These are phyloP conservation scores for Diachasma alloeum DNA, from an alignment of 1,140 invertebrate species.

Conservation along the genomic window DNA sequence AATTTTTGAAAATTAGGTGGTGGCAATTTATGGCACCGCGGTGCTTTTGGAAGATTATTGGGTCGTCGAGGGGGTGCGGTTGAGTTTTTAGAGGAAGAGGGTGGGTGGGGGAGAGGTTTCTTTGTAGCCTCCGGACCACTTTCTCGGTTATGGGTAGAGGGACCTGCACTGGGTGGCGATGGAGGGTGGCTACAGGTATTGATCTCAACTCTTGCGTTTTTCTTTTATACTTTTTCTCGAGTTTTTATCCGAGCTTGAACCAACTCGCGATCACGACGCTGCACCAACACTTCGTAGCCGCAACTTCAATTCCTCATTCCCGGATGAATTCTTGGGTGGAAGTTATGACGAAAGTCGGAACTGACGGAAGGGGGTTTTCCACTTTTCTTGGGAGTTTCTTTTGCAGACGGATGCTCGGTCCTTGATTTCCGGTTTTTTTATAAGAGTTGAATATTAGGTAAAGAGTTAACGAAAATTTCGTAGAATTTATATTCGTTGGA, in stretches of 20 bases:
- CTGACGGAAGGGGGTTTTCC: neutral
- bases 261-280: constrained; percentile 30
- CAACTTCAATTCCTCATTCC: constrained; percentile 62
- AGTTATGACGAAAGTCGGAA: constrained; percentile 51
- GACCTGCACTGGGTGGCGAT: constrained; percentile 27
- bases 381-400: neutral
- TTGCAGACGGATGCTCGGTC: neutral
- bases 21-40: neutral
- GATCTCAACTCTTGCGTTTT: constrained; percentile 54
- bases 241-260: constrained; percentile 51
- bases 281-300: constrained; percentile 36
- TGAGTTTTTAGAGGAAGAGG: too few species aligned
- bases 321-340: constrained; percentile 59
- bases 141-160: constrained; percentile 33
- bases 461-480: too few species aligned
- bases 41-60: neutral
- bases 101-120: constrained; percentile 12
- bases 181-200: constrained; percentile 50
- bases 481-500: too few species aligned
- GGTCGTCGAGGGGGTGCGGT: too few species aligned
- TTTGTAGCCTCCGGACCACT: constrained; percentile 42
- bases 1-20: neutral
- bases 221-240: constrained; percentile 45
- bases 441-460: too few species aligned
- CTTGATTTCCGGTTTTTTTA: too few species aligned